phyloP scores from a whole-genome alignment of 2,113 vertebrate species.

The Ramphastos sulfuratus region DNA sequence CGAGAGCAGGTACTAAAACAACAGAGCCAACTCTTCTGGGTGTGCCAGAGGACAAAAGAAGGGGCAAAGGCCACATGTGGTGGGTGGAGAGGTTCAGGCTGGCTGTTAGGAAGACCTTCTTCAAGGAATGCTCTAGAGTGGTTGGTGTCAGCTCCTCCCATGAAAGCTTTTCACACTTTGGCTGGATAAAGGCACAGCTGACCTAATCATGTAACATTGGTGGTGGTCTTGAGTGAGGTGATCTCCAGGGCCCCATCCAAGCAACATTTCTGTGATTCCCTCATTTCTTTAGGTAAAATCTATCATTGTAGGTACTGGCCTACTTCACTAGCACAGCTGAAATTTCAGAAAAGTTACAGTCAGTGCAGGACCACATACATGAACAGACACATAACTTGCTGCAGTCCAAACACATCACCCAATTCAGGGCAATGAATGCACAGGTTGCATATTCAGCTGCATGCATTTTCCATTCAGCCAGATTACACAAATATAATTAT shows the following conservation, averaged over 20 bases:
- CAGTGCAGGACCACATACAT: fast-evolving
- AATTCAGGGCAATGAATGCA: not conserved
- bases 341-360: not conserved
- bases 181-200: not conserved
- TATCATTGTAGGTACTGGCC: not conserved
- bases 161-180: not conserved
- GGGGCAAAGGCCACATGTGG: fast-evolving
- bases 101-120: not conserved
- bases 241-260: not conserved
- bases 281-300: not conserved
- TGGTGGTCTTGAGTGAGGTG: not conserved
- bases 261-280: not conserved
- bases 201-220: not conserved
- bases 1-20: not conserved
- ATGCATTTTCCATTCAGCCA: not conserved
- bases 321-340: fast-evolving
- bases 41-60: not conserved
- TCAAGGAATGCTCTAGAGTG: not conserved
- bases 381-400: not conserved
- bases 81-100: not conserved
- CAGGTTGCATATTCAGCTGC: not conserved
- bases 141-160: not conserved
- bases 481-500: not conserved
- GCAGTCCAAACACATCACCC: not conserved
- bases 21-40: not conserved